Evolutionary conservation across 2,797 vertebrate genomes (phyloP), one percentile per base, ranked within the genome.

Genomic region (Xenopus petersii): DNA sequence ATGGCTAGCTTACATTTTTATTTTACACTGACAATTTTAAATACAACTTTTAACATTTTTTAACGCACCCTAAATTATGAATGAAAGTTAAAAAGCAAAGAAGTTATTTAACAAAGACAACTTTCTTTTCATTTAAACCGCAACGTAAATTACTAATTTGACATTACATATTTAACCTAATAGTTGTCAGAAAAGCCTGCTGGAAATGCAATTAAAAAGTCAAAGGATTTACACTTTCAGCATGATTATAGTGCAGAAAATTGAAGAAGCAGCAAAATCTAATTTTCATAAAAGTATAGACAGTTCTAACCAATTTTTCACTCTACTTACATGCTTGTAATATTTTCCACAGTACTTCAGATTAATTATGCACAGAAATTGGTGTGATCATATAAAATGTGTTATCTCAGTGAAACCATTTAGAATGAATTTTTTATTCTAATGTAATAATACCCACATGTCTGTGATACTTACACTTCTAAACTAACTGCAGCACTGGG

Each of bases 161-260:
- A 64, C 60, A 64, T 72, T 54, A 73, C 49, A 73, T 73, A 73
- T 73, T 73, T 73, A 73, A 73, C 70, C 62, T 65, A 65, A 59
- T 59, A 69, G 66, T 66, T 64, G 51, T 73, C 17, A 56, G 49
- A 73, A 58, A 73, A 46, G 54, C 51, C 63, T 66, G 63, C 71
- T 66, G 71, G 51, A 63, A 73, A 58, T 17, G 12, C 33, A 42
- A 58, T 58, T 73, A 16, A 73, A 65, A 73, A 64, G 55, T 64
- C 54, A 65, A 65, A 73, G 71, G 33, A 66, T 73, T 56, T 65
- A 58, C 15, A n/a, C 33, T 65, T 73, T 46, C 36, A 47, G 71
- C 71, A 73, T 33, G 12, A 58, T 65, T 73, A 73, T 66, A 30
- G 51, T 30, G 56, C 33, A 46, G 33, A 73, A 73, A n/a, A 56